A percentile compares a stretch with the other conserved stretches of the same genome.
These are phyloP conservation scores for Lota lota DNA, from an alignment of 2,113 vertebrate genomes.

Conservation along the genomic window DNA sequence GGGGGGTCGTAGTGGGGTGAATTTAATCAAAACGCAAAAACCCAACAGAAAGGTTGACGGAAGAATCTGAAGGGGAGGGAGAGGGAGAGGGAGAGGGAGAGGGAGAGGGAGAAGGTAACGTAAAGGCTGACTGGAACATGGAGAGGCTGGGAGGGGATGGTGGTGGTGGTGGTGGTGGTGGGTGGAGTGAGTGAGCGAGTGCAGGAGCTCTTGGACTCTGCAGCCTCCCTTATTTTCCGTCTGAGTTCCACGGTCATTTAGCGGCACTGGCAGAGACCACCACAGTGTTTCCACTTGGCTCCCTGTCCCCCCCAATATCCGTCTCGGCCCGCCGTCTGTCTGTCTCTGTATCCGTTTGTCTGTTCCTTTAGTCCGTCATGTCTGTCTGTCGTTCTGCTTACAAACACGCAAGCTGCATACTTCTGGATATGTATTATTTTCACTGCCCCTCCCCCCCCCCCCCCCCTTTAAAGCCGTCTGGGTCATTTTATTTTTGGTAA, in stretches of 20 bases:
- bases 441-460: conserved; percentile 27
- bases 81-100: conserved; percentile 1
- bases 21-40: too few species aligned
- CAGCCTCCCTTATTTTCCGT: conserved; percentile 61
- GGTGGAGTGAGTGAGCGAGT: conserved; percentile 28
- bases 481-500: too few species aligned
- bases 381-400: conserved; percentile 22
- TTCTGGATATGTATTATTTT: conserved; percentile 20
- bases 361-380: neutral
- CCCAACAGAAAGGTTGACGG: neutral
- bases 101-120: conserved; percentile 9
- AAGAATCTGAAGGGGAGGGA: neutral
- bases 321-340: neutral
- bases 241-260: conserved; percentile 63
- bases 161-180: neutral
- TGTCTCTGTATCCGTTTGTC: conserved; percentile 18
- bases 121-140: conserved; percentile 29
- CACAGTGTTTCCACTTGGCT: conserved; percentile 56
- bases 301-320: conserved; percentile 15
- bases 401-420: neutral
- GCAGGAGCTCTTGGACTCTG: conserved; percentile 32
- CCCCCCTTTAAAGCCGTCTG: too few species aligned
- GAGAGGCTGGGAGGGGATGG: neutral
- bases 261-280: conserved; percentile 57
- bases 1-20: too few species aligned